Base-by-base conservation (phyloP, 2,113 vertebrate species). In the Girardinichthys multiradiatus region DNA sequence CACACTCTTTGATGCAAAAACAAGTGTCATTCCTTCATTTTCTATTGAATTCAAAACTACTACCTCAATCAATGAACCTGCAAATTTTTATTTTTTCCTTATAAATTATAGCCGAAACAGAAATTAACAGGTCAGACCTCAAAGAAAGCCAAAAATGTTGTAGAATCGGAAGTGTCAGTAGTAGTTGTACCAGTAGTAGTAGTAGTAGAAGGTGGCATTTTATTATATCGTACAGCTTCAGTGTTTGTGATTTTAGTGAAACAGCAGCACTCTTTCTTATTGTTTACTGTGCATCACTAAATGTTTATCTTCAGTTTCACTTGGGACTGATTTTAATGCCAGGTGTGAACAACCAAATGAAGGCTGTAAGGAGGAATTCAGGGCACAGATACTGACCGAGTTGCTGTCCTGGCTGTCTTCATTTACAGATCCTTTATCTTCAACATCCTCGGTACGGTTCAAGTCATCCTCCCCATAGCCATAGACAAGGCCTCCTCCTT, bases 391-490 rank as follows among this genome's bases (percentile, higher is more conserved):
- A 94, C 96, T 93, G 80, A 99, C 97, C 88, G 97, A 98, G 85
- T 95, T 96, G 90, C 97, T 98, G 63, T 98, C 97, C 64, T 94
- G 93, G 19, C 97, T 98, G 4, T 98, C 97, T 30, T 98, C 97
- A 64, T 97, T 95, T 58, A 91, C 95, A 1, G 95, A 98, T 0
- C 68, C 94, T 28, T 94, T 96, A 64, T 96, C 95, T 0, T 95
- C 95, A 3, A 74, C 83, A 1, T 87, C 84, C 0, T 95, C 96
- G 0, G 95, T 45, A 26, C 94, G 94, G 70, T 90, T 95, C 42
- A 96, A 89, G 21, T 98, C 97, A 21, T 97, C 96, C 0, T 96
- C 96, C 8, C 95, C 96, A 0, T 98, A 99, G n/a, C 93, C 80
- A 14, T 95, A 97, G 3, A 99, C 97, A 57, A 99, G 89, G 0